Evolutionary conservation across 2,113 vertebrate species (phyloP).

Genomic region (Dasyprocta punctata): DNA sequence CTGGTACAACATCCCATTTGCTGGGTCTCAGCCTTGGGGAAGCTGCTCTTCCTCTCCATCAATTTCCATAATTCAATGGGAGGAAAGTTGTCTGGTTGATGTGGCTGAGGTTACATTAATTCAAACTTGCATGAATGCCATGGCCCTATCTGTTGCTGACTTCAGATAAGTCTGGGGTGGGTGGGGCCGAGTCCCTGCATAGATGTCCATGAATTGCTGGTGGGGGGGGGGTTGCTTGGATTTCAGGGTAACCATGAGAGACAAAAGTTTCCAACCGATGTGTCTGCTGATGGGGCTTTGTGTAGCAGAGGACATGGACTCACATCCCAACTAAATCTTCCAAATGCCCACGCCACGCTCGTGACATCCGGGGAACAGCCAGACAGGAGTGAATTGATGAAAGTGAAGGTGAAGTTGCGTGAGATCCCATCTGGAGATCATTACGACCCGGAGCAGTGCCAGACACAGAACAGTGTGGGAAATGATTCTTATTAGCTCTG

Average conservation of each 20-base stretch:
- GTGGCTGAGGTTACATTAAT: background rate
- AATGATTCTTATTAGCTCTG: conserved; percentile 10
- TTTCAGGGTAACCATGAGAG: background rate
- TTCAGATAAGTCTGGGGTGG: background rate
- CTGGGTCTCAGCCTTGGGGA: background rate
- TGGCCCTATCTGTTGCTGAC: background rate
- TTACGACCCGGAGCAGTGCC: conserved; percentile 5
- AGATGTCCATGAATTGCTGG: too few species aligned
- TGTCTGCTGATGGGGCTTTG: background rate
- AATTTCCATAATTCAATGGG: background rate
- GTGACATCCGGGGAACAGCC: background rate
- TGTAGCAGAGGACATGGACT: background rate
- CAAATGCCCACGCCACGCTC: background rate
- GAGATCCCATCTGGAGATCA: conserved; percentile 61
- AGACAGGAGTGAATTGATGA: background rate
- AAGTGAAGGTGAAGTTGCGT: background rate
- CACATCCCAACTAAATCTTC: background rate
- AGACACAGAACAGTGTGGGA: conserved; percentile 14
- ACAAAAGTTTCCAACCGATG: background rate
- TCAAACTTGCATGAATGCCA: background rate
- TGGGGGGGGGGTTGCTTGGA: background rate
- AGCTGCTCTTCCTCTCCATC: background rate
- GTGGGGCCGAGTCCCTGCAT: background rate
- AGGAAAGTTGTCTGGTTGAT: background rate
- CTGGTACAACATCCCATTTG: background rate